phyloP scores from a whole-genome alignment of 1,140 invertebrate genomes.

The Drosophila yakuba region DNA sequence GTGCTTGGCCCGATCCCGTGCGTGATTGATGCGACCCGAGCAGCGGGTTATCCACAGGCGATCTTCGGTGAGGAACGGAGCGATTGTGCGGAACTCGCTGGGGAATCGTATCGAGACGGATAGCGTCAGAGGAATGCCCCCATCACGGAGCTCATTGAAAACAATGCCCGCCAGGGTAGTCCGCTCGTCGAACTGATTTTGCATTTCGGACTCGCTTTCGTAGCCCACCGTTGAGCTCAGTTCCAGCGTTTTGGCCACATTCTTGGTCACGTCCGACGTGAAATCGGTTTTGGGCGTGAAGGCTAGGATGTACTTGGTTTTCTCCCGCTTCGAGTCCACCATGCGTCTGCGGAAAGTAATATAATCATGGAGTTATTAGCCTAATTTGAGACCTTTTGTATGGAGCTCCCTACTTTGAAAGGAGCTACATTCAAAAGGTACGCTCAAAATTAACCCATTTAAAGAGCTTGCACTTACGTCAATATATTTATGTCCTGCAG shows the following conservation, averaged over 20 bases:
- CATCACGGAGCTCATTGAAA: background rate
- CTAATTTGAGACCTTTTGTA: too few species aligned
- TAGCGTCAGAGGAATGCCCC: constrained; percentile 21
- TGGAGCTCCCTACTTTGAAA: too few species aligned
- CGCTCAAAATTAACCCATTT: too few species aligned
- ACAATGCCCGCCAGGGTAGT: constrained; percentile 56
- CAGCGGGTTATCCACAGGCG: constrained; percentile 70
- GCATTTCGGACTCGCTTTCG: background rate
- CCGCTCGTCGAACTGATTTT: constrained; percentile 65
- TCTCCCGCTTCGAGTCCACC: constrained; percentile 59
- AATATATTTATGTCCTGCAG: constrained; percentile 53
- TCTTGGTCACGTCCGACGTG: constrained; percentile 3
- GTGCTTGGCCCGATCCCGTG: constrained; percentile 44
- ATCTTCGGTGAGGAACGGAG: constrained; percentile 56
- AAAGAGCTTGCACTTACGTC: constrained; percentile 42
- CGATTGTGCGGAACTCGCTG: constrained; percentile 64
- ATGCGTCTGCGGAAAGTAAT: constrained; percentile 2
- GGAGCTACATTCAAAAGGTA: too few species aligned
- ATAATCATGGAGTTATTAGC: too few species aligned
- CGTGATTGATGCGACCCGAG: constrained; percentile 47
- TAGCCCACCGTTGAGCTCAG: constrained; percentile 38
- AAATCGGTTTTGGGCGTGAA: constrained; percentile 41
- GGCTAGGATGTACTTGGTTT: constrained; percentile 48
- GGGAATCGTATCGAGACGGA: constrained; percentile 63
- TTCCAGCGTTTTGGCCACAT: constrained; percentile 37